Base-by-base conservation (phyloP, 2,797 vertebrate genomes). In the Macroramphosus scolopax region DNA sequence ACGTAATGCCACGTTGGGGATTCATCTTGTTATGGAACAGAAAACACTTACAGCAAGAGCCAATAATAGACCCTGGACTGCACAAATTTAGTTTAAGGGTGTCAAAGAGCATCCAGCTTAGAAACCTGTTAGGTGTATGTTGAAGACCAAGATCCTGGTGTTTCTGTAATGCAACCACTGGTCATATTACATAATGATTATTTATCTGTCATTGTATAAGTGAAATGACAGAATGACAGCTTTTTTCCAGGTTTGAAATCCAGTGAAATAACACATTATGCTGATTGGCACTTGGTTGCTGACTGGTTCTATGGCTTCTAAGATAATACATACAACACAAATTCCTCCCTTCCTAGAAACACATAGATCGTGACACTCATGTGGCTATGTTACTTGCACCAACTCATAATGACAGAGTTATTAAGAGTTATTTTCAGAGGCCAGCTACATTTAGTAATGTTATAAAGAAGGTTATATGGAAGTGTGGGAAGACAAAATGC, bases 11-110 rank as follows among this genome's bases (percentile, higher is more conserved):
- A 81, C 78, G 75, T 75, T 81, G 75, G 63, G 69, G 65, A 79
- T 81, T 85, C 75, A 77, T 82, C 82, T 80, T 71, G 72, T 77
- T 84, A 73, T 68, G 67, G 76, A 86, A 78, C 69, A 82, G 59
- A 85, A 81, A 87, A 78, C 78, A 83, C 22, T n/a, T n/a, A n/a
- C n/a, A 82, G 79, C 70, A 44, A 51, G 43, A 67, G 67, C 75
- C 77, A 81, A 69, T 71, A 83, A 82, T 81, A 85, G 80, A 82
- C 71, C 24, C 20, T 50, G 56, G 68, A 73, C 63, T 50, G 44
- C 60, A 75, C 69, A 68, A 74, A 72, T 74, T 74, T 61, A 55
- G 62, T 78, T 73, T 37, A 56, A 71, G 47, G 52, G 58, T 81
- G 60, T 78, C 78, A 75, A 82, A 59, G 73, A 70, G 32, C 38